Evolutionary conservation across 2,797 vertebrate genomes (phyloP).

Genomic region (Micromesistius poutassou): DNA sequence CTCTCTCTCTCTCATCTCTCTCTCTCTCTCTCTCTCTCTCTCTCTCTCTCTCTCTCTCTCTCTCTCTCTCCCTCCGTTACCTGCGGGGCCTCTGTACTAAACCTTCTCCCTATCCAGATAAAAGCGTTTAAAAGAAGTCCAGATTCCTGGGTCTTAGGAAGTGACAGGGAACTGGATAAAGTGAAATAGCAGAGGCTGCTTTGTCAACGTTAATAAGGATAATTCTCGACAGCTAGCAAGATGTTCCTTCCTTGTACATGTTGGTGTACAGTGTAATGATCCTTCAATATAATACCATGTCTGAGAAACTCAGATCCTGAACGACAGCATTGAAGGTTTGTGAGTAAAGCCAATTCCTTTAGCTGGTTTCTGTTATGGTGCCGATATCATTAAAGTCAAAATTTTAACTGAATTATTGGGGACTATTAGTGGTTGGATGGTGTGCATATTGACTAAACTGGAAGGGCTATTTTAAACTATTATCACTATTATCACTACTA

Average conservation of each 20-base stretch:
- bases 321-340: too few species aligned
- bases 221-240: slow-evolving; percentile 26
- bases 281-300: not conserved
- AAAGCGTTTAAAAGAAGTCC: slow-evolving; percentile 36
- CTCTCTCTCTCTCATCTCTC: too few species aligned
- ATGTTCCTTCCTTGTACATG: slow-evolving; percentile 26
- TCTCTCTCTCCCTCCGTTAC: slow-evolving; percentile 48
- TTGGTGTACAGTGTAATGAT: not conserved
- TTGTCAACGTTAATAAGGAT: slow-evolving; percentile 45
- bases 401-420: not conserved
- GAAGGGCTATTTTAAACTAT: not conserved
- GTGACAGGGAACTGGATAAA: slow-evolving; percentile 21
- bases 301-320: not conserved
- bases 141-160: slow-evolving; percentile 42
- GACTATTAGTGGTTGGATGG: not conserved
- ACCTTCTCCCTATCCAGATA: slow-evolving; percentile 40
- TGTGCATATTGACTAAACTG: not conserved
- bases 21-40: too few species aligned
- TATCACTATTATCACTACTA: too few species aligned
- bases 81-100: slow-evolving; percentile 48
- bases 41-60: too few species aligned
- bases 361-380: not conserved
- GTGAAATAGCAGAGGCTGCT: slow-evolving; percentile 34
- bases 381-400: not conserved
- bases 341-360: slow-evolving; percentile 8